Conservation (phyloP, 2,113 vertebrate genomes). For the Hyaena hyaena region DNA sequence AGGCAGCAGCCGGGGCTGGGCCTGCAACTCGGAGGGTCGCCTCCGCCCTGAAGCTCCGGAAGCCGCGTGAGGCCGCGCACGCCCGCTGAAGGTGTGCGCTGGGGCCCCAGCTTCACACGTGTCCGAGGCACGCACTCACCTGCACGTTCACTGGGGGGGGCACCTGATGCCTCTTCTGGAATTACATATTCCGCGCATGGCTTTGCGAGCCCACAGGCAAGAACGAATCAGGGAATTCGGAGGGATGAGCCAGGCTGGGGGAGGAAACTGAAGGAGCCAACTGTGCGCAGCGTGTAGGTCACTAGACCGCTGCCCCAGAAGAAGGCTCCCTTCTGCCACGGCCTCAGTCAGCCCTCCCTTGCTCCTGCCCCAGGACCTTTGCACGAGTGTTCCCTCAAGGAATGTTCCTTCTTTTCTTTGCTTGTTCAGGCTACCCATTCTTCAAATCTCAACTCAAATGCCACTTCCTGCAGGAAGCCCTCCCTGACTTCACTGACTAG, state of each 20-base stretch:
- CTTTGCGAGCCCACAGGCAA: not conserved
- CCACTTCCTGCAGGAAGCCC: not conserved
- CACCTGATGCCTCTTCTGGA: not conserved
- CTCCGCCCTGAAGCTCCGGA: not conserved
- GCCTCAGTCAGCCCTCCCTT: no score
- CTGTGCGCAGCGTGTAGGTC: accelerated
- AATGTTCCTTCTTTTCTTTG: not conserved
- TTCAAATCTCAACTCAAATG: not conserved
- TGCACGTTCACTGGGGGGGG: not conserved
- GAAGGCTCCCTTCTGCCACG: accelerated
- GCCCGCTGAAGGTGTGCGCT: not conserved
- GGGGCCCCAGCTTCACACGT: not conserved
- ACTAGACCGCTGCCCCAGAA: not conserved
- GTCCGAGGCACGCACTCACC: not conserved
- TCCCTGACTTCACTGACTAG: not conserved
- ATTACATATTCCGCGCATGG: not conserved
- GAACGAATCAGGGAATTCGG: not conserved
- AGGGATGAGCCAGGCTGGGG: no score
- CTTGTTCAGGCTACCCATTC: not conserved
- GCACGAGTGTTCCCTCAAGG: not conserved
- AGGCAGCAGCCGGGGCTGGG: not conserved
- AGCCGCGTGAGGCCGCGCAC: not conserved
- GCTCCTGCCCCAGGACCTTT: not conserved
- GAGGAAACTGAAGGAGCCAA: not conserved
- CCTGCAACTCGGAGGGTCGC: not conserved